Evolutionary conservation across 2,797 vertebrate species (phyloP).

Genomic region (Molossus alvarezi): DNA sequence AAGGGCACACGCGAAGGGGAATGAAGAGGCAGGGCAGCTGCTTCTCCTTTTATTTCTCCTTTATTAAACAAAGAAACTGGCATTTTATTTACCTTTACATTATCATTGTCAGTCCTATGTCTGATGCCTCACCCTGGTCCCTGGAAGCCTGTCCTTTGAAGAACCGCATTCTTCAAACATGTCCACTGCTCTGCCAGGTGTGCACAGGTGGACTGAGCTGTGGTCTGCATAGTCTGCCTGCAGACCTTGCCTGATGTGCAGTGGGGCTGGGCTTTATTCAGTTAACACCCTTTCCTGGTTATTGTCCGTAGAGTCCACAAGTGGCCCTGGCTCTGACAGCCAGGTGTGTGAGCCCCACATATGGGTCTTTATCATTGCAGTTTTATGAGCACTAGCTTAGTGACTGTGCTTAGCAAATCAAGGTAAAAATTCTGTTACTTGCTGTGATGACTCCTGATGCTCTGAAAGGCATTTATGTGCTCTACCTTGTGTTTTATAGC

Average conservation of each 20-base stretch:
- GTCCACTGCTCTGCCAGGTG: neutral
- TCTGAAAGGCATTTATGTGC: neutral
- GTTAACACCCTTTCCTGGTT: neutral
- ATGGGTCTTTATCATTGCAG: neutral
- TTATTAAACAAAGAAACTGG: neutral
- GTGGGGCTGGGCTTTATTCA: neutral
- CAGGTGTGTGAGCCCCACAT: neutral
- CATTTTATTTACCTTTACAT: neutral
- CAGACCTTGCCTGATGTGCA: neutral
- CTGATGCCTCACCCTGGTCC: neutral
- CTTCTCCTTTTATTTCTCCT: constrained; percentile 29
- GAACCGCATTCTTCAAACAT: neutral
- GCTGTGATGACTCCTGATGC: neutral
- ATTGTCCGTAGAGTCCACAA: rapidly evolving
- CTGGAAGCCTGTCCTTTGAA: neutral
- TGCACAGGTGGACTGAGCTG: neutral
- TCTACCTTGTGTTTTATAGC: neutral
- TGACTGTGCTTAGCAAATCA: neutral
- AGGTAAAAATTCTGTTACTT: neutral
- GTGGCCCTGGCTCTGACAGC: neutral
- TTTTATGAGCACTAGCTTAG: neutral
- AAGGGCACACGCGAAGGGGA: neutral
- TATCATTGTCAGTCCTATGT: neutral
- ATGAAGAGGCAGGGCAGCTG: neutral
- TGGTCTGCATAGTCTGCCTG: neutral